These are phyloP conservation scores for Rousettus leschenaultii DNA, from an alignment of 2,113 vertebrate genomes.

Conservation along the genomic window DNA sequence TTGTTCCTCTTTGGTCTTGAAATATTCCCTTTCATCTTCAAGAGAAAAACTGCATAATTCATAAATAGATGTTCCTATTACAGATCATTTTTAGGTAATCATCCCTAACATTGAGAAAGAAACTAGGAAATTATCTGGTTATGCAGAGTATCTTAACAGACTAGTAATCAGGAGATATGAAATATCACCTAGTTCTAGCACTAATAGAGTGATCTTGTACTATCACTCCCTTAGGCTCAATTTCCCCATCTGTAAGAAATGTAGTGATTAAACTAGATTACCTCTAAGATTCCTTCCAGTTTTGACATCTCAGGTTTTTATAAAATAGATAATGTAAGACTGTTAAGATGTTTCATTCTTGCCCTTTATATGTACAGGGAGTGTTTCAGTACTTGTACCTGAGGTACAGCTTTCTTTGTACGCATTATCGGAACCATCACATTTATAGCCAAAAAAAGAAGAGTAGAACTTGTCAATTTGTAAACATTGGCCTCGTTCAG, in stretches of 20 bases:
- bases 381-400: neutral
- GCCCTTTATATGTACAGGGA: neutral
- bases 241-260: neutral
- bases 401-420: neutral
- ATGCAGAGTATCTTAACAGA: neutral
- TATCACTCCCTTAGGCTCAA: neutral
- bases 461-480: neutral
- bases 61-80: neutral
- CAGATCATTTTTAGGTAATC: neutral
- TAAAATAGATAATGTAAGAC: neutral
- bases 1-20: neutral
- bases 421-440: neutral
- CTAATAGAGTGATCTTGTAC: neutral
- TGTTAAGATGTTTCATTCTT: neutral
- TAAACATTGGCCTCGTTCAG: neutral
- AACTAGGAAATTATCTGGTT: neutral
- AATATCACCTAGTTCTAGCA: neutral
- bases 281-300: neutral
- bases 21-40: constrained; percentile 2
- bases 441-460: neutral
- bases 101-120: neutral
- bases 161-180: neutral
- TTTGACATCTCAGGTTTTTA: neutral
- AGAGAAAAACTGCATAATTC: neutral
- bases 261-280: neutral